These are phyloP conservation scores for Blastobasis adustella DNA, from an alignment of 2,888 invertebrate genomes.

Conservation along the genomic window DNA sequence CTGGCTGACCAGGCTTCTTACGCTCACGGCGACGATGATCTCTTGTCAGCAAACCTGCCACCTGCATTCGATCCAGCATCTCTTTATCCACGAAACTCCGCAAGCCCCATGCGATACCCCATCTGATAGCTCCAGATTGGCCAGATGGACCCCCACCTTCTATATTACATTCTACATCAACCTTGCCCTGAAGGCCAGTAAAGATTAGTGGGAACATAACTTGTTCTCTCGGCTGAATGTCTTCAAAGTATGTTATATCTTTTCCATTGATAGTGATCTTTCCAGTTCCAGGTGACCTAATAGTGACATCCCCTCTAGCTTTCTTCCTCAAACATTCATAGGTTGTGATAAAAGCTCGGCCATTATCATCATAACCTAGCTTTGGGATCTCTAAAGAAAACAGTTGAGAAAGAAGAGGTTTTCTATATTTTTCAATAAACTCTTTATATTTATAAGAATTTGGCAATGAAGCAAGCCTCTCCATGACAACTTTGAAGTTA, in stretches of 20 bases:
- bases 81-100: slow-evolving; percentile 87
- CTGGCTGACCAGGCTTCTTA: slow-evolving; percentile 94
- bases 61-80: slow-evolving; percentile 87
- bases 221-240: slow-evolving; percentile 84
- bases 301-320: slow-evolving; percentile 85
- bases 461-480: slow-evolving; percentile 81
- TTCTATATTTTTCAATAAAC: slow-evolving; percentile 83
- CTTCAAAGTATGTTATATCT: slow-evolving; percentile 84
- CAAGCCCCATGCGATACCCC: slow-evolving; percentile 89
- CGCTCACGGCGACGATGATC: slow-evolving; percentile 88
- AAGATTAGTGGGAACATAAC: slow-evolving; percentile 92
- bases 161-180: slow-evolving; percentile 88
- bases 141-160: slow-evolving; percentile 84
- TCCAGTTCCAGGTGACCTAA: slow-evolving; percentile 88
- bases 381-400: slow-evolving; percentile 78
- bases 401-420: slow-evolving; percentile 73
- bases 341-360: slow-evolving; percentile 81
- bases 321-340: slow-evolving; percentile 83
- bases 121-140: slow-evolving; percentile 92
- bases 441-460: slow-evolving; percentile 81
- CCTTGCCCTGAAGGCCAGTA: slow-evolving; percentile 81
- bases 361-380: slow-evolving; percentile 80
- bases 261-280: slow-evolving; percentile 86
- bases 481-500: slow-evolving; percentile 82
- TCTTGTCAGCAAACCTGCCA: slow-evolving; percentile 90